Base-by-base conservation (phyloP, 1,140 invertebrate genomes). In the Tachypleus tridentatus region DNA sequence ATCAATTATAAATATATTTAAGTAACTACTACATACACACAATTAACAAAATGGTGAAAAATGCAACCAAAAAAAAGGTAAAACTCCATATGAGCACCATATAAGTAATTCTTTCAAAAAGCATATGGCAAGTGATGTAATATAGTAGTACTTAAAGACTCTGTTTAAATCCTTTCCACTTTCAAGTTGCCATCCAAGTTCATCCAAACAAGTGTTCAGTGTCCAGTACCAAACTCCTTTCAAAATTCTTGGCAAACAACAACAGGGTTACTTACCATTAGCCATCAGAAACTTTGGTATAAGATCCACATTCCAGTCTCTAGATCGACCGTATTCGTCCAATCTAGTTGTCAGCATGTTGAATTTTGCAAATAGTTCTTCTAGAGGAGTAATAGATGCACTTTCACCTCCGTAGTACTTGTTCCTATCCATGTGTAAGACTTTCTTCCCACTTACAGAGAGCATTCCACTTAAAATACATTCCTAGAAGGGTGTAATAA, bases 241-340 rank as follows among this genome's bases (percentile, higher is more conserved):
- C 29, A 29, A 29, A 29, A 29, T 29, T 29, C 29, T 2, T 29
- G 2, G 29, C 29, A 62, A 9, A 10, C n/a, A 29, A 29, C 29
- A 29, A 29, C 29, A 29, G 29, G 29, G 29, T 29, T 51, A 65
- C 49, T 60, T 70, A 76, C 82, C 97, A 82, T 98, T 97, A 9
- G 96, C 97, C 97, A 99, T 99, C 65, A 99, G 80, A 80, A 99
- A 98, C 78, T 99, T 99, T 0, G 97, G 97, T 72, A 99, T 98
- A 59, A 99, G 82, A 79, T 99, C 97, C 49, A 99, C 95, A 80
- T 99, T 99, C 97, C 97, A 99, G 76, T 99, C 97, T 64, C 97
- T 85, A 58, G 72, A 91, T 73, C 91, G 83, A 49, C 93, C 91
- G 77, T 91, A 93, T n/a, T 84, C 83, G 74, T 91, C 89, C 71